A percentile compares a stretch with the other conserved stretches of the same genome.
phyloP scores from a whole-genome alignment of 2,888 invertebrate genomes.

The Chironomus riparius region DNA sequence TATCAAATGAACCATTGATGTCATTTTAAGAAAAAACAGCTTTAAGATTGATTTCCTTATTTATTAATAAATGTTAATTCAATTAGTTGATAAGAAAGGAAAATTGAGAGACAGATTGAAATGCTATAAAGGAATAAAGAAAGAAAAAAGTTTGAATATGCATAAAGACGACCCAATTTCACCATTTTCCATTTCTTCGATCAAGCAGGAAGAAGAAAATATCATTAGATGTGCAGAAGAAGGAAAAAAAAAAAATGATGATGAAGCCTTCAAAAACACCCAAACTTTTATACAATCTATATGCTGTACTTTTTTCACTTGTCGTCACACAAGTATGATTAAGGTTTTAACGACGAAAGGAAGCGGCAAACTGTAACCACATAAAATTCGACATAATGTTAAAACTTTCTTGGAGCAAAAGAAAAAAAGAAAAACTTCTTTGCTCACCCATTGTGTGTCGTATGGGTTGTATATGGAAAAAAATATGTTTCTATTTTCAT shows the following conservation, averaged over 20 bases:
- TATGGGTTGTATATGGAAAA: background rate
- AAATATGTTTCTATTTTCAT: conserved; percentile 23
- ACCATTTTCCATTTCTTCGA: no score
- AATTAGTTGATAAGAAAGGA: background rate
- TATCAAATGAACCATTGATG: no score
- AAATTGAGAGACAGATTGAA: conserved; percentile 3
- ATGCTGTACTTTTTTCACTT: background rate
- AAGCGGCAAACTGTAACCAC: conserved; percentile 9
- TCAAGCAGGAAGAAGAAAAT: no score
- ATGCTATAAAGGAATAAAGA: background rate
- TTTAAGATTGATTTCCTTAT: background rate
- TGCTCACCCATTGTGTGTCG: background rate
- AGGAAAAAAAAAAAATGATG: background rate
- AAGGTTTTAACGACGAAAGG: background rate
- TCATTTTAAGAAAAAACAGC: no score
- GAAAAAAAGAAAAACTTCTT: background rate
- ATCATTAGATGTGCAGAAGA: no score
- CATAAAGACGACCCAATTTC: background rate
- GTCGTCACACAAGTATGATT: conserved; percentile 7
- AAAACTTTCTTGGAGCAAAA: conserved; percentile 5
- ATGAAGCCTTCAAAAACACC: background rate
- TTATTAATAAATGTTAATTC: background rate
- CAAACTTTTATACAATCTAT: background rate
- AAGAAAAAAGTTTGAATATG: background rate
- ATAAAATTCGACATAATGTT: conserved; percentile 12